Percentiles rank a stretch among this genome's conserved stretches.
phyloP scores from a whole-genome alignment of 2,888 invertebrate species.

The Tolmerus cingulatus region DNA sequence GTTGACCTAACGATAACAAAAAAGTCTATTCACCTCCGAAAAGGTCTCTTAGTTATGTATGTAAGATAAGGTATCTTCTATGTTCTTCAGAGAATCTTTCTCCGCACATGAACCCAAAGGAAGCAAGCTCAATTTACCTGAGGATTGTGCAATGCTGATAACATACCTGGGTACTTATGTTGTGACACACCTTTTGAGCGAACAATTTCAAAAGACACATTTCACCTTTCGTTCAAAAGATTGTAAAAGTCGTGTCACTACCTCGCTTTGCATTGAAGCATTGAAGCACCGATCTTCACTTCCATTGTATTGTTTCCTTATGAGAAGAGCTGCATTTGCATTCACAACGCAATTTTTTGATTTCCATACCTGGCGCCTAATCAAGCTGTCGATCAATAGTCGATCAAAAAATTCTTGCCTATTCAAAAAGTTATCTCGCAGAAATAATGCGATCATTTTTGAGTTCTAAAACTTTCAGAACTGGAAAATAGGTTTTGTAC shows the following conservation, averaged over 20 bases:
- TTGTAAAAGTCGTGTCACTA: constrained; percentile 1
- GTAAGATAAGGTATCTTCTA: neutral
- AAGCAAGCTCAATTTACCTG: neutral
- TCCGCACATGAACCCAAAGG: neutral
- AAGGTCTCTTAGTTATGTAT: neutral
- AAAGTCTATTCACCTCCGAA: neutral
- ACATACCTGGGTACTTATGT: neutral
- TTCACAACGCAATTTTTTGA: neutral
- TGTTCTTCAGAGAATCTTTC: neutral
- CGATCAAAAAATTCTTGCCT: neutral
- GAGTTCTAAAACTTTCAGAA: neutral
- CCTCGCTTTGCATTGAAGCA: neutral
- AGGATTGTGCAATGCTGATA: neutral
- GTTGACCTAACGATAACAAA: neutral
- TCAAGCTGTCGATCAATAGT: neutral
- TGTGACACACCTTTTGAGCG: neutral
- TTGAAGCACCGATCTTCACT: neutral
- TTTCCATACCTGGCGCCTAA: neutral
- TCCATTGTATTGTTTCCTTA: neutral
- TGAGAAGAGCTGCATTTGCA: neutral
- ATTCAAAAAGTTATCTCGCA: neutral
- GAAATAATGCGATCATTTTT: neutral
- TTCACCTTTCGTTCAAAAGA: neutral
- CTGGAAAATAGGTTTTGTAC: neutral
- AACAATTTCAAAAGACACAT: neutral